Conservation (phyloP, 2,888 invertebrate species). For the Zootermopsis nevadensis region DNA sequence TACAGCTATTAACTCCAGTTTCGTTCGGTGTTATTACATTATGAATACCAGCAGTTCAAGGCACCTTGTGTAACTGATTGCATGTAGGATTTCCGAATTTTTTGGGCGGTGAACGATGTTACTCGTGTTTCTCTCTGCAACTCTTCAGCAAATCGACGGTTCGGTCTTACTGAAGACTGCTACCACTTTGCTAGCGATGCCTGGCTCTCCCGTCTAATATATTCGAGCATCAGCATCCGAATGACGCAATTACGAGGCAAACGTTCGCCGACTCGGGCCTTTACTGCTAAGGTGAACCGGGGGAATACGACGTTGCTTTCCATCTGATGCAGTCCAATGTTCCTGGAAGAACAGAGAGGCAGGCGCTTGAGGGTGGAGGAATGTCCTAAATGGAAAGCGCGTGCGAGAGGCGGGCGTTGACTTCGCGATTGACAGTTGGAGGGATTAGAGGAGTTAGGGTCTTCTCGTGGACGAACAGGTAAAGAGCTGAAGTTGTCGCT, state of each 20-base stretch:
- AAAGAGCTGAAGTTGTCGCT: no score
- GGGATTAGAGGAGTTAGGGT: neutral
- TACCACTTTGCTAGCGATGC: slow-evolving; percentile 16
- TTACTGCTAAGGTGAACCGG: slow-evolving; percentile 30
- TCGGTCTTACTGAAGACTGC: neutral
- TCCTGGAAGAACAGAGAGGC: slow-evolving; percentile 12
- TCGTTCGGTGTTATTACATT: neutral
- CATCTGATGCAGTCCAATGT: slow-evolving; percentile 17
- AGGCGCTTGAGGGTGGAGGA: neutral
- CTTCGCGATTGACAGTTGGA: slow-evolving; percentile 5
- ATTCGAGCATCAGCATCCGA: slow-evolving; percentile 64
- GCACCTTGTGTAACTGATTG: neutral
- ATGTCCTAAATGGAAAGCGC: no score
- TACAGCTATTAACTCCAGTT: neutral
- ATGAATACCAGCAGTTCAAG: neutral
- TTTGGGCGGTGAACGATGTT: neutral
- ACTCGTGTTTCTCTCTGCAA: neutral
- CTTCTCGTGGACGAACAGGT: neutral
- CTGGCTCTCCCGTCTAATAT: slow-evolving; percentile 56
- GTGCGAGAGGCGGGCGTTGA: neutral
- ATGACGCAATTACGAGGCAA: slow-evolving; percentile 61
- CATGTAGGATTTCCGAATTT: neutral
- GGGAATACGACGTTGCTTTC: slow-evolving; percentile 17
- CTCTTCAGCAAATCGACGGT: neutral
- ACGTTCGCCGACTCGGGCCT: slow-evolving; percentile 11